Evolutionary conservation across 2,888 invertebrate species (phyloP).

Genomic region (Oscheius sp.): DNA sequence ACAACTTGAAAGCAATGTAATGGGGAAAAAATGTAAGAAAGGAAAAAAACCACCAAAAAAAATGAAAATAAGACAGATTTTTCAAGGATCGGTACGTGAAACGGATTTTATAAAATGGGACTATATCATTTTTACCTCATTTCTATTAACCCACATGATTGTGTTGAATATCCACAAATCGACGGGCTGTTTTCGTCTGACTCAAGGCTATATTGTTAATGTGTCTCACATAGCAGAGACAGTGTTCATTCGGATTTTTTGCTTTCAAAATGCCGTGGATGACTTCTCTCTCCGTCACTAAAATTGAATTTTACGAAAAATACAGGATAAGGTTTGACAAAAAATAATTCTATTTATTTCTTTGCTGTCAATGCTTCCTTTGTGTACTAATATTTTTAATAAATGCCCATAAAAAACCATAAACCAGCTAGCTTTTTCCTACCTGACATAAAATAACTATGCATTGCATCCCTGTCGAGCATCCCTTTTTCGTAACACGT

Average conservation of each 20-base stretch:
- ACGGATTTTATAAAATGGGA: too few species aligned
- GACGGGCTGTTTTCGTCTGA: conserved; percentile 89
- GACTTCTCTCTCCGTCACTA: conserved; percentile 96
- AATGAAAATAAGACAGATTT: too few species aligned
- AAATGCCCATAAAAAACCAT: too few species aligned
- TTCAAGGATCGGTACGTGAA: too few species aligned
- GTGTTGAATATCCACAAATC: conserved; percentile 88
- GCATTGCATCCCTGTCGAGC: conserved; percentile 90
- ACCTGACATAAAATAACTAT: conserved; percentile 99
- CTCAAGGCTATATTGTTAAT: conserved; percentile 97
- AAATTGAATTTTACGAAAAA: conserved; percentile 6
- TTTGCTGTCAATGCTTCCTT: too few species aligned
- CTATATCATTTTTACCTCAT: too few species aligned
- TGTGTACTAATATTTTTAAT: too few species aligned
- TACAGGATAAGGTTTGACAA: too few species aligned
- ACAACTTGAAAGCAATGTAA: too few species aligned
- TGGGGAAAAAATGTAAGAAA: too few species aligned
- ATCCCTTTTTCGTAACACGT: conserved; percentile 85
- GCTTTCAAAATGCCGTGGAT: conserved; percentile 92
- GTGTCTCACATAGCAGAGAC: conserved; percentile 85
- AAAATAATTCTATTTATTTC: neutral
- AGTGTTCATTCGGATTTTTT: conserved; percentile 88
- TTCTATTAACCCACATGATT: conserved; percentile 62
- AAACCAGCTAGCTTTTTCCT: conserved; percentile 47
- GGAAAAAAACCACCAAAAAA: too few species aligned